These are phyloP conservation scores for Zaprionus taronus DNA, from an alignment of 1,140 invertebrate genomes.

Conservation along the genomic window DNA sequence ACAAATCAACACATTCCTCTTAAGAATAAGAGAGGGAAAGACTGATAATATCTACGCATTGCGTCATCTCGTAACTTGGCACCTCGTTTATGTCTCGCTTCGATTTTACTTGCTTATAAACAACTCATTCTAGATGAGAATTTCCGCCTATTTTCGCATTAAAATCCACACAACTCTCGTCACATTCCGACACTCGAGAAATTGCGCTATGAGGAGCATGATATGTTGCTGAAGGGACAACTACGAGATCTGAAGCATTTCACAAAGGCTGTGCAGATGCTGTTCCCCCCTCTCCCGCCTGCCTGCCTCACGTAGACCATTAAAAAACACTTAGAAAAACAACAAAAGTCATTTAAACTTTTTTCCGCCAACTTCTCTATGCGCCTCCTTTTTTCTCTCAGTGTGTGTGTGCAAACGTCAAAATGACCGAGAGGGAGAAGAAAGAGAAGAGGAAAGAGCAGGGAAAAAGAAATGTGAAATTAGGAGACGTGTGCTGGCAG, in stretches of 20 bases:
- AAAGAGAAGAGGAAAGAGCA: not conserved
- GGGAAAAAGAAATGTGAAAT: conserved; percentile 75
- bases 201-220: not conserved
- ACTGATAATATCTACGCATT: not conserved
- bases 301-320: conserved; percentile 73
- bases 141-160: conserved; percentile 8
- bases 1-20: conserved; percentile 25
- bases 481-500: conserved; percentile 65
- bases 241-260: not conserved
- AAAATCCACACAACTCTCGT: not conserved
- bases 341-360: conserved; percentile 83
- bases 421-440: conserved; percentile 22
- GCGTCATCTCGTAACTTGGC: conserved; percentile 16
- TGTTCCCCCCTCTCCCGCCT: not conserved
- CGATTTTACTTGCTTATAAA: conserved; percentile 2
- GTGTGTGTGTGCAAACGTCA: conserved; percentile 40
- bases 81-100: not conserved
- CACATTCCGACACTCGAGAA: not conserved
- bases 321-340: conserved; percentile 83
- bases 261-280: not conserved
- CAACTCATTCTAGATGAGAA: not conserved
- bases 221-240: not conserved
- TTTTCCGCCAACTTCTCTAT: conserved; percentile 66
- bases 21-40: not conserved
- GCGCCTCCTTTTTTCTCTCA: conserved; percentile 37